Evolutionary conservation across 2,888 invertebrate species (phyloP), one percentile per base, ranked within the genome.

Genomic region (Archips xylosteana): DNA sequence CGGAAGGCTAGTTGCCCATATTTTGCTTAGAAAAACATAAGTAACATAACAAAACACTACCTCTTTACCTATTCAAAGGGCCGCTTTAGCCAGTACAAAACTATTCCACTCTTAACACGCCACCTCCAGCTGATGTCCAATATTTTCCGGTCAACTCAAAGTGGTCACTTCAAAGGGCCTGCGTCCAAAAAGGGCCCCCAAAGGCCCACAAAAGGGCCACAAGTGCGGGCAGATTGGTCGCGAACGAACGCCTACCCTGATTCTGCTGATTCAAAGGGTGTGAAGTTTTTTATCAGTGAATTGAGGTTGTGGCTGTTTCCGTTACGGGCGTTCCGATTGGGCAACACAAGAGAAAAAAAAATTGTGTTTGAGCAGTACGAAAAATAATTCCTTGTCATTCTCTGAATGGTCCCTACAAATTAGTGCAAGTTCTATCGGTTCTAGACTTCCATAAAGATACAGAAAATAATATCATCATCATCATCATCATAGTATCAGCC

Each of bases 151-250:
- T 64, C 73, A 49, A 73, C 68, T 63, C 59, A 59, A 64, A 64
- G 73, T 66, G 61, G 63, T 68, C 65, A 65, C 65, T 65, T 65
- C 72, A 73, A 73, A 73, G 73, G 71, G 65, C 71, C 65, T 39
- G 65, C 65, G 70, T 9, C 32, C 57, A 23, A 32, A 57, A 32
- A 63, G 63, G 54, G 64, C 69, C 34, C 13, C 62, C 63, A 39
- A 68, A 63, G 72, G 63, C 51, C 64, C 36, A 10, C 60, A 2
- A 66, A 57, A 61, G 68, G 61, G 69, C 70, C 74, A 69, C 69
- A 70, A 74, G 74, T 74, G 70, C 71, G 71, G 71, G 66, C 65
- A 64, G 74, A 74, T 70, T 70, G 74, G 65, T 70, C 64, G 57
- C 57, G 65, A 51, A 39, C 59, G 60, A 61, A 67, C 67, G 73